Percentiles rank a stretch among this genome's conserved stretches.
Evolutionary conservation across 1,140 invertebrate species (phyloP).

Genomic region (Pseudoatta argentina): DNA sequence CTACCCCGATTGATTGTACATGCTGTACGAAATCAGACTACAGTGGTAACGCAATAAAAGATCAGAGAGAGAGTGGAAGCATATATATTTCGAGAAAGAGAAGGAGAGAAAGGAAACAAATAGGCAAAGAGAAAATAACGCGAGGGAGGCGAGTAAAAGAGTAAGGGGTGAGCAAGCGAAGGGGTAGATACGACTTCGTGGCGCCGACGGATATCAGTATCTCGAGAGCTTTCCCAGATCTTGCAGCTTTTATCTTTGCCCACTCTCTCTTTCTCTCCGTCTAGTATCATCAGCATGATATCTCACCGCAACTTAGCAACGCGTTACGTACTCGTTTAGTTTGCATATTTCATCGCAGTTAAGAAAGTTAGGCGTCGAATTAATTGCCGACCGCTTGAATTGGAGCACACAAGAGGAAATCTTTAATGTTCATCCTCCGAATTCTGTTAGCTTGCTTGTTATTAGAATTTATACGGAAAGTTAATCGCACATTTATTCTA

Average conservation of each 20-base stretch:
- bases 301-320: constrained; percentile 36
- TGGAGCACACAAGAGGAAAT: constrained; percentile 7
- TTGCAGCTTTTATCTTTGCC: constrained; percentile 25
- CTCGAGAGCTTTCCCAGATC: constrained; percentile 19
- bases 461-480: constrained; percentile 25
- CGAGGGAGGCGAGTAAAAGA: constrained; percentile 8
- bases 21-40: constrained; percentile 59
- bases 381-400: constrained; percentile 39
- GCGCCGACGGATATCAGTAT: constrained; percentile 54
- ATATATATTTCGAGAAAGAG: constrained; percentile 49
- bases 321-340: constrained; percentile 39
- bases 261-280: constrained; percentile 25
- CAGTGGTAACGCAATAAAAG: constrained; percentile 60
- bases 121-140: constrained; percentile 25
- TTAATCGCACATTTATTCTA: constrained; percentile 6
- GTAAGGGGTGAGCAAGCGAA: constrained; percentile 4
- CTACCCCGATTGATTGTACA: constrained; percentile 53
- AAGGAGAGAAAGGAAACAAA: constrained; percentile 43
- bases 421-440: constrained; percentile 10
- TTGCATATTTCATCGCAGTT: constrained; percentile 59
- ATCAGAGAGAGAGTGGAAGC: constrained; percentile 7
- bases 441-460: constrained; percentile 28
- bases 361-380: constrained; percentile 45
- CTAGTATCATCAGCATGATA: constrained; percentile 10
- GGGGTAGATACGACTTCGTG: constrained; percentile 59